Evolutionary conservation across 2,888 invertebrate species (phyloP).

Genomic region (Caenorhabditis sp.): DNA sequence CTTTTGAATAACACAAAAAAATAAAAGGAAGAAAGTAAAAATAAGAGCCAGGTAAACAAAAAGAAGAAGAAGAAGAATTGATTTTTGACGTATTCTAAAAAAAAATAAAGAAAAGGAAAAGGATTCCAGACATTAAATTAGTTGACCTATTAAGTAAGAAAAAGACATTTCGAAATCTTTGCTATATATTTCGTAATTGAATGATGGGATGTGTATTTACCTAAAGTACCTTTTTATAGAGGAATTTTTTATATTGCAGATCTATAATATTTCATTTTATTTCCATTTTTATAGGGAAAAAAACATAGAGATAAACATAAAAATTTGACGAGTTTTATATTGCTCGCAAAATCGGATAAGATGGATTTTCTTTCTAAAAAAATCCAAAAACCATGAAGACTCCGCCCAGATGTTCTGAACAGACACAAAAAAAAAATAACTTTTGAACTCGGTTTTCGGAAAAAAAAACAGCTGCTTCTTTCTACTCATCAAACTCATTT

Average conservation of each 20-base stretch:
- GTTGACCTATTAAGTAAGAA: no score
- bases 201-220: no score
- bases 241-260: no score
- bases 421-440: not conserved
- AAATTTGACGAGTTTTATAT: not conserved
- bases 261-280: no score
- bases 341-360: not conserved
- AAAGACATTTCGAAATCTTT: no score
- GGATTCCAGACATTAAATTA: not conserved
- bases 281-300: no score
- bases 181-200: no score
- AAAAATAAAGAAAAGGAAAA: not conserved
- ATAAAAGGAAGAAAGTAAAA: not conserved
- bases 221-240: no score
- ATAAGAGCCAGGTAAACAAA: not conserved
- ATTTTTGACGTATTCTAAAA: no score
- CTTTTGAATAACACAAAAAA: not conserved
- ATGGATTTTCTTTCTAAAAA: no score
- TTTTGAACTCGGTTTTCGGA: not conserved
- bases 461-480: not conserved
- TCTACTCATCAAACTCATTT: not conserved
- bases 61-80: not conserved
- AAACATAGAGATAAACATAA: not conserved
- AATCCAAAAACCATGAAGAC: not conserved
- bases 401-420: not conserved